These are phyloP conservation scores for Chlorodrepanis virens DNA, from an alignment of 2,113 vertebrate genomes.

Conservation along the genomic window DNA sequence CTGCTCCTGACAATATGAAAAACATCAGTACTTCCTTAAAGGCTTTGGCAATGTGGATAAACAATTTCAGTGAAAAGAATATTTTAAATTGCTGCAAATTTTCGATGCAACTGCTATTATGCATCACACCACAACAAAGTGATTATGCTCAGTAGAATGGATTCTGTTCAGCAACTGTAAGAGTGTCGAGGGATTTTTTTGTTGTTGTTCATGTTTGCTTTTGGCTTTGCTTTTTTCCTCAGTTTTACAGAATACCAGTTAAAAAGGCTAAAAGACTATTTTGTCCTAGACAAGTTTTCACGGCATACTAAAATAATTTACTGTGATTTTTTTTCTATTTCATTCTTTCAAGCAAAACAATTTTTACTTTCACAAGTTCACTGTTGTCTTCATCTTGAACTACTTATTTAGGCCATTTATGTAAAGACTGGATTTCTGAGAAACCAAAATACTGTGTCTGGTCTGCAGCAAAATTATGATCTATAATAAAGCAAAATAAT, in stretches of 20 bases:
- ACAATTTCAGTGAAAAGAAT: constrained; percentile 77
- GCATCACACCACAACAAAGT: constrained; percentile 73
- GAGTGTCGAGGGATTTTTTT: background rate
- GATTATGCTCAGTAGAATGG: constrained; percentile 69
- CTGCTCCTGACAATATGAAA: constrained; percentile 75
- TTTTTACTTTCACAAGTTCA: constrained; percentile 27
- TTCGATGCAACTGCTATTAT: constrained; percentile 75
- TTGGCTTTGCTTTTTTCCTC: background rate
- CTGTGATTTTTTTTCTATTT: background rate
- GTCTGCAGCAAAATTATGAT: constrained; percentile 4
- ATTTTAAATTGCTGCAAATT: constrained; percentile 79
- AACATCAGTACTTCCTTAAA: constrained; percentile 72
- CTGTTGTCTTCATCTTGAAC: background rate
- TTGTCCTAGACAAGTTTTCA: constrained; percentile 50
- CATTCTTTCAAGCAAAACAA: constrained; percentile 50
- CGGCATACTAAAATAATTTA: background rate
- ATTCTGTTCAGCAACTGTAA: constrained; percentile 73
- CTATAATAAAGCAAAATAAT: background rate
- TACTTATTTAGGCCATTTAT: constrained; percentile 13
- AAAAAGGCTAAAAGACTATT: constrained; percentile 61
- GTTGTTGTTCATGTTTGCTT: background rate
- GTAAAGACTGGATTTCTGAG: background rate
- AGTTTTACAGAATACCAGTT: constrained; percentile 67
- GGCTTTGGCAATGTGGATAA: constrained; percentile 73
- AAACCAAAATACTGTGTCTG: constrained; percentile 20